A percentile compares a stretch with the other conserved stretches of the same genome.
phyloP scores from a whole-genome alignment of 1,140 invertebrate species.

The Leptinotarsa defecta region DNA sequence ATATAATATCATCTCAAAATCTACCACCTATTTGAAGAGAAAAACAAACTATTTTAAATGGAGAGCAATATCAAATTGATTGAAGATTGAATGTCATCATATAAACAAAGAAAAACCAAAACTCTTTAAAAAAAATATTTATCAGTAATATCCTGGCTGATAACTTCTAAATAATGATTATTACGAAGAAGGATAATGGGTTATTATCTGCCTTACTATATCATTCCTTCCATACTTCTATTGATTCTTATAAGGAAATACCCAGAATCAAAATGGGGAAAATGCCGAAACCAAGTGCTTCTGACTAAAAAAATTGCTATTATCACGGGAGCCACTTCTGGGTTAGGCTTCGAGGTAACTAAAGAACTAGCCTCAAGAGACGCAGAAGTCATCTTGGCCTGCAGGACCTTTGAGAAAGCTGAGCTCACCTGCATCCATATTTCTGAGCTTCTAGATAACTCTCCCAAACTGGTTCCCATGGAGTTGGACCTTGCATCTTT shows the following conservation, averaged over 20 bases:
- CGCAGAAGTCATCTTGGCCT: conserved; percentile 80
- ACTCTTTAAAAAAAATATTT: too few species aligned
- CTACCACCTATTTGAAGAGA: too few species aligned
- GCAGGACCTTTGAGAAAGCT: conserved; percentile 69
- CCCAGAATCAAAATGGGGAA: conserved; percentile 50
- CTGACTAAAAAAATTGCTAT: conserved; percentile 62
- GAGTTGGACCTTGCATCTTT: conserved; percentile 73
- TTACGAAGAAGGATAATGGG: neutral
- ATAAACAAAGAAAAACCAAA: neutral
- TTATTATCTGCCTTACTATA: conserved; percentile 18
- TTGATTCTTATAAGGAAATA: conserved; percentile 47
- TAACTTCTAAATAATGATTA: too few species aligned
- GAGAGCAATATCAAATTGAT: too few species aligned
- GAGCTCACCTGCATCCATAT: conserved; percentile 59
- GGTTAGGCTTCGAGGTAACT: conserved; percentile 65
- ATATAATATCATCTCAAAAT: too few species aligned
- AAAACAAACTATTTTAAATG: too few species aligned
- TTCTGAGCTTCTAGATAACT: neutral
- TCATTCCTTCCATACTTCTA: conserved; percentile 34
- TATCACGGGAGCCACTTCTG: conserved; percentile 66
- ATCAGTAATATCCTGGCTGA: too few species aligned
- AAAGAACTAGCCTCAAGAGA: conserved; percentile 59
- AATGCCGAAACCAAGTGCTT: conserved; percentile 48
- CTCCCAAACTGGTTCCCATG: conserved; percentile 61
- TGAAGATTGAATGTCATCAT: neutral